Percentiles rank a stretch among this genome's conserved stretches.
Conservation (phyloP, 2,113 vertebrate genomes). For the Alligator sinensis region DNA sequence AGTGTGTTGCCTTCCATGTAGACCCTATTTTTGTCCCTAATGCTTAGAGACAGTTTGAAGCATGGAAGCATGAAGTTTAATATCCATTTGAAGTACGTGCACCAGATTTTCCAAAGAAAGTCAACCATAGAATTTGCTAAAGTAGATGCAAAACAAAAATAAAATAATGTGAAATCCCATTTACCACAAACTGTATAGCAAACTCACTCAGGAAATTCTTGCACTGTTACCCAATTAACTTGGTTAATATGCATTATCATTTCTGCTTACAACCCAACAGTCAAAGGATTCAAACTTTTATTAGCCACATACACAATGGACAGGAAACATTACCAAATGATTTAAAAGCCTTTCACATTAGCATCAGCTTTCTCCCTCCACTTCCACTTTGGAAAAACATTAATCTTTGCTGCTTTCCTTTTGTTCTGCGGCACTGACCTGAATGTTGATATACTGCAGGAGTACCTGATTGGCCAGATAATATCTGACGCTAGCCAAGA, state of each 20-base stretch:
- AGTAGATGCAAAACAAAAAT: not conserved
- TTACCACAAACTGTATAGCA: not conserved
- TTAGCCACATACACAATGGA: not conserved
- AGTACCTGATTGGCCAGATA: constrained; percentile 10
- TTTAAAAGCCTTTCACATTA: constrained; percentile 2
- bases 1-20: not conserved
- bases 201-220: not conserved
- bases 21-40: not conserved
- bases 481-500: constrained; percentile 14
- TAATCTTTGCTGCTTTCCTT: constrained; percentile 30
- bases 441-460: constrained; percentile 7
- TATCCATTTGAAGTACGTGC: not conserved
- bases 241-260: not conserved
- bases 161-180: not conserved
- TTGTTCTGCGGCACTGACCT: constrained; percentile 32
- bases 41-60: not conserved
- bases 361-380: not conserved
- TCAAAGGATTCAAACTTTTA: not conserved
- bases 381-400: not conserved
- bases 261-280: not conserved
- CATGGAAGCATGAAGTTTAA: not conserved
- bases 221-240: not conserved
- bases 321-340: not conserved
- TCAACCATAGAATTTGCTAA: not conserved
- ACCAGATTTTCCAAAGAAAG: not conserved